Conservation (phyloP, 2,797 vertebrate species). For the Hoplostethus atlanticus region DNA sequence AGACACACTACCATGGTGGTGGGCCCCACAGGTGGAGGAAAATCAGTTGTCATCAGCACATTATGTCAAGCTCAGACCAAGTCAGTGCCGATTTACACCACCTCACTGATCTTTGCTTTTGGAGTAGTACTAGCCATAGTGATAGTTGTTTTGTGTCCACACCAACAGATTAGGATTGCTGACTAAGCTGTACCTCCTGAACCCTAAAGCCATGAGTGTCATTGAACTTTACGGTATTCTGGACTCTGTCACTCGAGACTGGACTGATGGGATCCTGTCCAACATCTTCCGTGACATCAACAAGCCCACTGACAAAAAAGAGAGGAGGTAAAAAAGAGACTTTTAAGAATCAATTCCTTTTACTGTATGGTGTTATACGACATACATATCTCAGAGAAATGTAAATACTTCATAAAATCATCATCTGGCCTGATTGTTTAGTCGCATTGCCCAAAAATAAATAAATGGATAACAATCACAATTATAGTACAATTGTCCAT, state of each 20-base stretch:
- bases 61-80: slow-evolving; percentile 95
- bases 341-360: too few species aligned
- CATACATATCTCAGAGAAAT: neutral
- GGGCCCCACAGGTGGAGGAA: slow-evolving; percentile 96
- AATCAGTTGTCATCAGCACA: slow-evolving; percentile 95
- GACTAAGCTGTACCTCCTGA: slow-evolving; percentile 92
- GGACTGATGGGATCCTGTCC: slow-evolving; percentile 98
- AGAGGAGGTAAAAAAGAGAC: slow-evolving; percentile 85
- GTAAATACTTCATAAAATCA: too few species aligned
- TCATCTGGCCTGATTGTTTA: too few species aligned
- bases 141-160: slow-evolving; percentile 27
- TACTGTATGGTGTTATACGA: too few species aligned
- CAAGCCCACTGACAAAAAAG: slow-evolving; percentile 94
- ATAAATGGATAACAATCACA: too few species aligned
- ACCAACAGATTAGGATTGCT: slow-evolving; percentile 88
- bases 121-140: neutral
- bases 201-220: slow-evolving; percentile 97
- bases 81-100: slow-evolving; percentile 79
- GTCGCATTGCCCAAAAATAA: too few species aligned
- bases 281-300: slow-evolving; percentile 98
- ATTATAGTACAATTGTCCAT: too few species aligned
- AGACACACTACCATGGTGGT: slow-evolving; percentile 98
- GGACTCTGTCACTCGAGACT: slow-evolving; percentile 93
- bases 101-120: neutral
- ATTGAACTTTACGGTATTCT: slow-evolving; percentile 95